Percentiles rank a stretch among this genome's conserved stretches.
phyloP scores from a whole-genome alignment of 1,140 invertebrate genomes.

The Micrasema minimum region DNA sequence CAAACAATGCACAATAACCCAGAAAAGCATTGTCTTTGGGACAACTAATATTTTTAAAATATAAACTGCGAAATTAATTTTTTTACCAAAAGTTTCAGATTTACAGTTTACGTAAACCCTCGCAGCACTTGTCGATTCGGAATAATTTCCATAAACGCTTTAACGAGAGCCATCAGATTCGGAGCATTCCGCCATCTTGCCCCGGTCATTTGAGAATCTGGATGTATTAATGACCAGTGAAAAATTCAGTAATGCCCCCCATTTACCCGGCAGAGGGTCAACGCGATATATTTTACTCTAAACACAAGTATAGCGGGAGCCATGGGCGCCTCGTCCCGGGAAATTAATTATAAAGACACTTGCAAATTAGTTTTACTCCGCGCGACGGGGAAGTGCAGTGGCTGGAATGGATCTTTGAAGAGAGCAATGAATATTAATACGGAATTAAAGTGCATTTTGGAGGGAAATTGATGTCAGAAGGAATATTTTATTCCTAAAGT shows the following conservation, averaged over 20 bases:
- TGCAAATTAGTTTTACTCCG: slow-evolving; percentile 30
- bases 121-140: neutral
- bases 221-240: slow-evolving; percentile 35
- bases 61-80: too few relatives aligned
- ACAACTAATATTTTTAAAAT: too few relatives aligned
- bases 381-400: slow-evolving; percentile 12
- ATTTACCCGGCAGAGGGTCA: slow-evolving; percentile 6
- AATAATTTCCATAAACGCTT: slow-evolving; percentile 20
- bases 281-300: neutral
- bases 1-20: too few relatives aligned
- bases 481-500: too few relatives aligned
- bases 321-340: slow-evolving; percentile 8
- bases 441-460: slow-evolving; percentile 14
- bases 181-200: slow-evolving; percentile 10
- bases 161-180: slow-evolving; percentile 19
- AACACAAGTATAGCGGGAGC: neutral
- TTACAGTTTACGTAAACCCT: too few relatives aligned
- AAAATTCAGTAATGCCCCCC: slow-evolving; percentile 21
- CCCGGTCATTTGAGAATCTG: slow-evolving; percentile 39
- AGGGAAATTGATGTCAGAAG: slow-evolving; percentile 10
- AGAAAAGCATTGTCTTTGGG: too few relatives aligned
- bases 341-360: slow-evolving; percentile 40
- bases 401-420: slow-evolving; percentile 9
- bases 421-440: slow-evolving; percentile 24
- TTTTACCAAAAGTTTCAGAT: too few relatives aligned